phyloP scores from a whole-genome alignment of 2,888 invertebrate species.

The Sminthurinus aureus region DNA sequence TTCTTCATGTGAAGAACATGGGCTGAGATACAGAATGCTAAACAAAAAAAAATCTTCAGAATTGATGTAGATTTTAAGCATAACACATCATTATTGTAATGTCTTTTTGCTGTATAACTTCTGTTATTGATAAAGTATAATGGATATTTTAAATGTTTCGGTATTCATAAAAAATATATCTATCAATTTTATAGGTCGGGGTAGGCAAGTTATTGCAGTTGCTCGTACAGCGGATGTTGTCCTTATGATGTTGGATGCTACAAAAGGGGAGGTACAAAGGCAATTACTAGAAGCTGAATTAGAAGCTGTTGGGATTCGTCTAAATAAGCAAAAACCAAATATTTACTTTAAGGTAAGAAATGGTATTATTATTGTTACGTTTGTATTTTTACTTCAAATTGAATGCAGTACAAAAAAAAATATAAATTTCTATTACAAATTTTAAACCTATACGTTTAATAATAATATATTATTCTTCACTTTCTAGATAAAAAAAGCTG shows the following conservation, averaged over 20 bases:
- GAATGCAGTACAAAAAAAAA: too few relatives aligned
- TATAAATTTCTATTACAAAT: too few relatives aligned
- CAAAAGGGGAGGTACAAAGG: slow-evolving; percentile 96
- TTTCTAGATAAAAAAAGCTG: slow-evolving; percentile 86
- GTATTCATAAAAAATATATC: neutral
- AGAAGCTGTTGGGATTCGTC: slow-evolving; percentile 95
- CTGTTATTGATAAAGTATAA: too few relatives aligned
- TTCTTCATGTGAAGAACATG: slow-evolving; percentile 17
- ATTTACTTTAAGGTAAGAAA: slow-evolving; percentile 99
- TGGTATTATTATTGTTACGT: too few relatives aligned
- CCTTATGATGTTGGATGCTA: slow-evolving; percentile 99
- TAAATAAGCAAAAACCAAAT: slow-evolving; percentile 95
- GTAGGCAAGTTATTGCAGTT: slow-evolving; percentile 85
- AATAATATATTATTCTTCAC: slow-evolving; percentile 22
- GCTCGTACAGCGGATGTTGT: slow-evolving; percentile 97
- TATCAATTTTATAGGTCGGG: slow-evolving; percentile 47
- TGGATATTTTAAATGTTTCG: slow-evolving; percentile 2
- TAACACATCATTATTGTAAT: too few relatives aligned
- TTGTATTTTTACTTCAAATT: too few relatives aligned
- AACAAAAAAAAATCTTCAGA: neutral
- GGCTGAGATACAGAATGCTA: slow-evolving; percentile 22
- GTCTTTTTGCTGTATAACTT: too few relatives aligned
- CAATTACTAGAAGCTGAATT: slow-evolving; percentile 90
- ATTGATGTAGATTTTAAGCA: too few relatives aligned
- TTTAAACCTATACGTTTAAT: too few relatives aligned